Base-by-base conservation (phyloP, 1,140 invertebrate species). In the Steinernema khuongi region DNA sequence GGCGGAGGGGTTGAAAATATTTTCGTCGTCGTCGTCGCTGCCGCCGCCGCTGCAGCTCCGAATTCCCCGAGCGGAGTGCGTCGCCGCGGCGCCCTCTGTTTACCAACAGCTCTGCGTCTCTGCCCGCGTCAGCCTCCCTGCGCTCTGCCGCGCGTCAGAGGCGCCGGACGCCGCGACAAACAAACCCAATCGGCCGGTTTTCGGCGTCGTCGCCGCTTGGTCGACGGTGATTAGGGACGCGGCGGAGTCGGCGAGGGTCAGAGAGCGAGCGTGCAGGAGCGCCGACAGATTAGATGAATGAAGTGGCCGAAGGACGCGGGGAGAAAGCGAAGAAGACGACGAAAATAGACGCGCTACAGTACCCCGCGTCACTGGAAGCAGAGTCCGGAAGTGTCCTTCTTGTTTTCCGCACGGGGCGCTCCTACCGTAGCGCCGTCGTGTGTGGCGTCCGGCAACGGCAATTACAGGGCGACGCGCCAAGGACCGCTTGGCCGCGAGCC, bases 371-470 rank as follows among this genome's bases (percentile, higher is more conserved):
- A n/a, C n/a, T n/a, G n/a, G n/a, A n/a, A n/a, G n/a, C n/a, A n/a
- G n/a, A n/a, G n/a, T n/a, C n/a, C n/a, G n/a, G n/a, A n/a, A 41
- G n/a, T 60, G 50, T 60, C 50, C 50, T 60, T 60, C 22, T 2
- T 60, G 50, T 60, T 60, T 60, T 60, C n/a, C 36, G 7, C 36
- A n/a, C n/a, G 14, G 14, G 4, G 14, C 22, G 50, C 50, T 14
- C 50, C 50, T 14, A 60, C 19, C 50, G 50, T n/a, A n/a, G 50
- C 50, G 50, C 50, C 50, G 19, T 22, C 14, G 26, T 7, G 50
- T 14, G 14, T 14, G 4, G 11, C 50, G 14, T 14, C 4, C 50
- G 50, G 4, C 50, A n/a, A 60, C 11, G 26, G 50, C 19, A 60
- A 22, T 60, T 4, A 2, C 4, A 14, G n/a, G n/a, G n/a, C n/a